Percentiles rank a stretch among this genome's conserved stretches.
Conservation (phyloP, 2,888 invertebrate genomes). For the Cartodere bifasciata region DNA sequence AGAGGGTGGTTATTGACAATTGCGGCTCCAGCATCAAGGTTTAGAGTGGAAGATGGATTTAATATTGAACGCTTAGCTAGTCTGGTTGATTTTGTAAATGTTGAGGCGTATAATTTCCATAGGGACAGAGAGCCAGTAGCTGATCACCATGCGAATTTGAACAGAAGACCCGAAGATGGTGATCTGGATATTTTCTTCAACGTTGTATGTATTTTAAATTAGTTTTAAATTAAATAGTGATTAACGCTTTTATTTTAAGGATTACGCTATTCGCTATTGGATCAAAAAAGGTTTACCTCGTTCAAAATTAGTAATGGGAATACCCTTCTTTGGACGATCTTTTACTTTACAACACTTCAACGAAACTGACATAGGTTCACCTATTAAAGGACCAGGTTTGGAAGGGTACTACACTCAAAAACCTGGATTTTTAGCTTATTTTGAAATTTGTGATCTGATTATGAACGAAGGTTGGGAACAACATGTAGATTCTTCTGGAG, state of each 20-base stretch:
- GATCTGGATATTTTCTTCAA: conserved; percentile 42
- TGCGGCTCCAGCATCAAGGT: conserved; percentile 46
- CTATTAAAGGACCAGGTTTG: conserved; percentile 47
- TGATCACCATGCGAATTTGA: conserved; percentile 41
- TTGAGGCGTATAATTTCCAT: conserved; percentile 53
- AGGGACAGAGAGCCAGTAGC: conserved; percentile 34
- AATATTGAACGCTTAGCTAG: conserved; percentile 46
- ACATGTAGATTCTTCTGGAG: conserved; percentile 45
- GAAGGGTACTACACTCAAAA: conserved; percentile 56
- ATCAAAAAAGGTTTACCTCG: conserved; percentile 48
- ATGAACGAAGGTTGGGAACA: conserved; percentile 27
- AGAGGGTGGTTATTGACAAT: conserved; percentile 43
- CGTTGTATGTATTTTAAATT: conserved; percentile 29
- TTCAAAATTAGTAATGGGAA: conserved; percentile 55
- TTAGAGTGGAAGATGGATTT: conserved; percentile 53
- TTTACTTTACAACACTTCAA: conserved; percentile 50
- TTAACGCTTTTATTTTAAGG: conserved; percentile 39
- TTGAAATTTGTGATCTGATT: conserved; percentile 46
- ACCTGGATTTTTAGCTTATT: conserved; percentile 56
- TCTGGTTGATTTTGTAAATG: conserved; percentile 51
- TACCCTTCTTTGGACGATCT: conserved; percentile 61
- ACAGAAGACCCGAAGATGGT: conserved; percentile 35
- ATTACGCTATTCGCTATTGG: conserved; percentile 57
- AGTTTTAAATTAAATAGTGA: conserved; percentile 1
- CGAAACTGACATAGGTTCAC: conserved; percentile 43